Percentiles rank a stretch among this genome's conserved stretches.
phyloP scores from a whole-genome alignment of 2,113 vertebrate genomes.

The Archocentrus centrarchus region DNA sequence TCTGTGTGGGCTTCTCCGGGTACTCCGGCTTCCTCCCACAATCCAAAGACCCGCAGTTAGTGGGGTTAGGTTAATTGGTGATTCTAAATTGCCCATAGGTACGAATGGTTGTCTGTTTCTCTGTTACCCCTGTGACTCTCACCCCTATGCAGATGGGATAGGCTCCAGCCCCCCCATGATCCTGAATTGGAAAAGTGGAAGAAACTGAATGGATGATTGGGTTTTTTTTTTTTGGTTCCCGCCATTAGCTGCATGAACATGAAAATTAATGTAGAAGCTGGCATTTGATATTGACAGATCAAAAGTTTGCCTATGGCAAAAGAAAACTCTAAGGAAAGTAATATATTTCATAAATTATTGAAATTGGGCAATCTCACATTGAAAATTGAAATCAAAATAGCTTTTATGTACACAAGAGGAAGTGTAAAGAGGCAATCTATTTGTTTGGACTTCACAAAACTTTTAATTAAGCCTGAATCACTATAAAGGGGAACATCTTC shows the following conservation, averaged over 20 bases:
- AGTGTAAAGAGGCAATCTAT: constrained; percentile 47
- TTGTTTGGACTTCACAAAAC: constrained; percentile 56
- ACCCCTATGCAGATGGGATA: too few species aligned
- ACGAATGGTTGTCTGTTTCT: too few species aligned
- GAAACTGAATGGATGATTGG: too few species aligned
- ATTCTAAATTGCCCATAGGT: too few species aligned
- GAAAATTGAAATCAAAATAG: constrained; percentile 45
- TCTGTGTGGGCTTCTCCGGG: too few species aligned
- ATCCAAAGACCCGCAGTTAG: too few species aligned
- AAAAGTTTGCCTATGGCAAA: constrained; percentile 9
- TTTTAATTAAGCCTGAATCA: constrained; percentile 62
- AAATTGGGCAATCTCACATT: constrained; percentile 32
- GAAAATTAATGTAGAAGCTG: not conserved
- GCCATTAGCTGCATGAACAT: not conserved
- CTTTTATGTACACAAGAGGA: constrained; percentile 26
- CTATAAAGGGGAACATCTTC: constrained; percentile 47
- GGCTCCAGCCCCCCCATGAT: too few species aligned
- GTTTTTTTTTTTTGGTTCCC: not conserved
- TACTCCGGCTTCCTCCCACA: too few species aligned
- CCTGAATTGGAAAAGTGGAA: too few species aligned
- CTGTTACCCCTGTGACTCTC: too few species aligned
- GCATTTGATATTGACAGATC: constrained; percentile 25
- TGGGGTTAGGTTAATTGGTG: too few species aligned
- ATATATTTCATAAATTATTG: constrained; percentile 33
- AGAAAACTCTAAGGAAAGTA: constrained; percentile 19